A percentile compares a stretch with the other conserved stretches of the same genome.
These are phyloP conservation scores for Spermophilus dauricus DNA, from an alignment of 2,113 vertebrate species.

Conservation along the genomic window DNA sequence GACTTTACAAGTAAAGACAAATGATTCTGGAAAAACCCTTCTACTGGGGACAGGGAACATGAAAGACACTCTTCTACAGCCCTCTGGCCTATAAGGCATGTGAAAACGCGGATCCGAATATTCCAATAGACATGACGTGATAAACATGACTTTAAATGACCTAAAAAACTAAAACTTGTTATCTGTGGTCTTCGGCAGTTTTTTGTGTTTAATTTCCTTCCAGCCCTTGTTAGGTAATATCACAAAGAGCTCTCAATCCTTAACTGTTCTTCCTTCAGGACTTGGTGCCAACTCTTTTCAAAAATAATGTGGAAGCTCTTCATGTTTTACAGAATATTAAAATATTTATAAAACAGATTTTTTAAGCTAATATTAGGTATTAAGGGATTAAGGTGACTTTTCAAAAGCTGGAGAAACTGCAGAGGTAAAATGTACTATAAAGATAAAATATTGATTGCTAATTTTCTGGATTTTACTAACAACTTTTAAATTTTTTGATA, in stretches of 20 bases:
- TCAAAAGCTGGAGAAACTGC: conserved; percentile 17
- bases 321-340: conserved; percentile 35
- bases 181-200: background rate
- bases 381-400: conserved; percentile 44
- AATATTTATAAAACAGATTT: conserved; percentile 4
- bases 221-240: conserved; percentile 56
- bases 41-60: accelerated
- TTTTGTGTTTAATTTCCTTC: conserved; percentile 32
- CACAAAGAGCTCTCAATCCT: conserved; percentile 38
- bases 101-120: background rate
- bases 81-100: background rate
- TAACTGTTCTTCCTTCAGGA: conserved; percentile 27
- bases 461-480: background rate
- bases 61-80: background rate
- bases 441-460: conserved; percentile 51
- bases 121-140: background rate
- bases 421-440: conserved; percentile 30
- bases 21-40: background rate
- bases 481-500: conserved; percentile 62
- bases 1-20: background rate
- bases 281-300: background rate
- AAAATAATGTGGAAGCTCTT: background rate
- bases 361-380: conserved; percentile 16
- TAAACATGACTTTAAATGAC: conserved; percentile 15
- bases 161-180: conserved; percentile 17